Evolutionary conservation across 2,797 vertebrate genomes (phyloP).

Genomic region (Strix occidentalis): DNA sequence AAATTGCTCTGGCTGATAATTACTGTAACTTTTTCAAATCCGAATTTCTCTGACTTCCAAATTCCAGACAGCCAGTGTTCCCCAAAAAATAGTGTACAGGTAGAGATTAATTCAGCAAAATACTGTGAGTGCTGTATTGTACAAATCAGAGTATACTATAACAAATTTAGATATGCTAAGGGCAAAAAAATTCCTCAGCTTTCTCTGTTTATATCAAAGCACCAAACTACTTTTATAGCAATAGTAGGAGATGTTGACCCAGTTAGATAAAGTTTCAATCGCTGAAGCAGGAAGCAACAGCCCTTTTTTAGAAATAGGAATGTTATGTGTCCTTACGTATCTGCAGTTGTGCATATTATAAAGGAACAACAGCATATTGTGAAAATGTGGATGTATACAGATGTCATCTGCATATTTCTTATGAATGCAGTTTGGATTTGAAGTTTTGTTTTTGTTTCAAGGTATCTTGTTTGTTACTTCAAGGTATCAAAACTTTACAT

Average conservation of each 20-base stretch:
- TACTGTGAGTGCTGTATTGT: background rate
- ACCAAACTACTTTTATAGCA: background rate
- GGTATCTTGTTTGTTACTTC: background rate
- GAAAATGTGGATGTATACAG: background rate
- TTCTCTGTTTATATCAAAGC: background rate
- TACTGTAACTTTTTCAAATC: background rate
- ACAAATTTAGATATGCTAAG: background rate
- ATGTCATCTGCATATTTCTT: background rate
- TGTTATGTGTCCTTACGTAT: background rate
- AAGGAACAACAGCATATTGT: background rate
- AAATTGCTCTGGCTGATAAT: background rate
- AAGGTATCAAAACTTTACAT: background rate
- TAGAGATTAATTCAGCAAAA: background rate
- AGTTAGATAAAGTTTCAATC: background rate
- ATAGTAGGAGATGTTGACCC: background rate
- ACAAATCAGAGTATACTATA: background rate
- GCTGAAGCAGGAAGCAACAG: background rate
- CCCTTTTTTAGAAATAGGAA: background rate
- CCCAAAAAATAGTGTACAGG: background rate
- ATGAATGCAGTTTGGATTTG: background rate
- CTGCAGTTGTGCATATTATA: background rate
- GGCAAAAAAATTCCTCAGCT: background rate
- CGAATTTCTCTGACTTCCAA: background rate
- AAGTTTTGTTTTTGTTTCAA: background rate
- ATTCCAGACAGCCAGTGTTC: background rate